Base-by-base conservation (phyloP, 2,113 vertebrate genomes). In the Callithrix jacchus region DNA sequence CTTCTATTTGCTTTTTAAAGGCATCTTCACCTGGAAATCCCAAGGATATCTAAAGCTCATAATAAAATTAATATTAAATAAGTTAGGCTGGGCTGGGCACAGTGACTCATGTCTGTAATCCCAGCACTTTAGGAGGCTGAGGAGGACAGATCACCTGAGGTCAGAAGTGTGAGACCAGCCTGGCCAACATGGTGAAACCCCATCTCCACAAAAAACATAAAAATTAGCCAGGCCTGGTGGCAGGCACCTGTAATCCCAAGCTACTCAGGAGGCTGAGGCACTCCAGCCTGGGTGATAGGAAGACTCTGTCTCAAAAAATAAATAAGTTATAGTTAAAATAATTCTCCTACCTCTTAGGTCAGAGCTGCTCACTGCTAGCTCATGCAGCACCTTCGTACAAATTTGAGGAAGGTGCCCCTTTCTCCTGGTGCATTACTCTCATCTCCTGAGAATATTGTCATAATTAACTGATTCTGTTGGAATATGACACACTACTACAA, bases 51-150 rank as follows among this genome's bases (percentile, higher is more conserved):
- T 92, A 18, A 92, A 92, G 5, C 66, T 89, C 85, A 76, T 25
- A 86, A 45, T 93, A 56, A 79, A 93, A 93, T 89, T 79, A 61
- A 87, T 90, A 83, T 84, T 64, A 61, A 61, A 8, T 80, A 88
- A 64, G 11, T 25, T 74, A 64, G 61, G 12, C 61, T 6, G 2
- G 61, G 12, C 27, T 30, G 27, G 27, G 61, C 12, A 6, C 2
- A 2, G 61, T 64, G 61, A 30, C 61, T 64, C 27, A 64, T 2
- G 27, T 27, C 12, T 64, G 61, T 64, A 64, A 32, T 64, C 27
- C 61, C 61, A 30, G 27, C 61, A 64, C 61, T 64, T 64, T 64
- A 30, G 11, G 27, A 64, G 61, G 27, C 61, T 64, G 27, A 64
- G 61, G 61, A 6, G 27, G 61, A 30, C 13, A 30, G 61, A 64